Evolutionary conservation across 1,140 invertebrate species (phyloP).

Genomic region (Ruditapes philippinarum): DNA sequence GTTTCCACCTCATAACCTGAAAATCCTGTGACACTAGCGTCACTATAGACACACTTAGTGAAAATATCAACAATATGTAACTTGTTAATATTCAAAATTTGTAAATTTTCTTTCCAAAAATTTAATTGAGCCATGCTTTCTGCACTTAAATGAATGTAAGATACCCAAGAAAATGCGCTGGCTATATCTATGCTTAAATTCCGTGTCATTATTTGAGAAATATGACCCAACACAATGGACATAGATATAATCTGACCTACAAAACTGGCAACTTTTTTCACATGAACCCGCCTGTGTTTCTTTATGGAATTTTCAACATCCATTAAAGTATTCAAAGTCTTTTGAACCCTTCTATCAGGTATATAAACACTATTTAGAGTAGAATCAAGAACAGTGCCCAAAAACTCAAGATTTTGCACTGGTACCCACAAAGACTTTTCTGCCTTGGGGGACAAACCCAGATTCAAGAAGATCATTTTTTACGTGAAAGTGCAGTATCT

Average conservation of each 20-base stretch:
- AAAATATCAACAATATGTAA: background rate
- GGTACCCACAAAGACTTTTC: conserved; percentile 19
- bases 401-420: background rate
- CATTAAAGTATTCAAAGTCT: background rate
- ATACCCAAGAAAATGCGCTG: conserved; percentile 14
- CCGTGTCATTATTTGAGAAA: conserved; percentile 42
- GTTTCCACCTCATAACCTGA: conserved; percentile 10
- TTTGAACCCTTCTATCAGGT: conserved; percentile 16
- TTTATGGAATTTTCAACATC: background rate
- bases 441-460: background rate
- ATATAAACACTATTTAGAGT: conserved; percentile 11
- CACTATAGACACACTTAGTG: conserved; percentile 47
- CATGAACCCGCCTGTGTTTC: background rate
- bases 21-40: conserved; percentile 57
- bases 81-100: background rate
- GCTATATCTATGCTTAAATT: conserved; percentile 48
- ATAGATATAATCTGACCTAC: conserved; percentile 63
- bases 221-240: conserved; percentile 24
- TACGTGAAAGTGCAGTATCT: background rate
- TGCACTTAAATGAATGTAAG: conserved; percentile 1
- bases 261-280: conserved; percentile 35
- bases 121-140: conserved; percentile 11
- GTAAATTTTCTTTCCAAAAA: conserved; percentile 33
- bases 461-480: background rate
- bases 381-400: background rate